phyloP scores from a whole-genome alignment of 2,797 vertebrate species.

The Sebastes elongatus region DNA sequence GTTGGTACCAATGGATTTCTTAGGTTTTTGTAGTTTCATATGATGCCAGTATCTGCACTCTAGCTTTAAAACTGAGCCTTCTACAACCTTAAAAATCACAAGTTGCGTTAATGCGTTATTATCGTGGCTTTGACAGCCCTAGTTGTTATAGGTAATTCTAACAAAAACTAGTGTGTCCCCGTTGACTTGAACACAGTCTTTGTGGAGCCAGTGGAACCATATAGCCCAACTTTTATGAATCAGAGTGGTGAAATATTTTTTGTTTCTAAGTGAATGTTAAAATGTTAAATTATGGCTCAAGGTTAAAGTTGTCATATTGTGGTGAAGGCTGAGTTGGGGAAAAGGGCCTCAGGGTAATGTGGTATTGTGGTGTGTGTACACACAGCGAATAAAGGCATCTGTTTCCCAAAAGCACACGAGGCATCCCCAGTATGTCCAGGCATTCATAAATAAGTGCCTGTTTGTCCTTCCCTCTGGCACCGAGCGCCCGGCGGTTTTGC shows the following conservation, averaged over 20 bases:
- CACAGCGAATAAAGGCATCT: neutral
- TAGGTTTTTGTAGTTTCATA: too few relatives aligned
- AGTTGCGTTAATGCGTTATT: too few relatives aligned
- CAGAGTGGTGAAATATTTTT: neutral
- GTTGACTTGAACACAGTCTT: neutral
- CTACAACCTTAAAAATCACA: too few relatives aligned
- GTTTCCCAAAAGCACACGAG: slow-evolving; percentile 12
- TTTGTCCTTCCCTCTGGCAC: slow-evolving; percentile 43
- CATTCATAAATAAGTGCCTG: slow-evolving; percentile 40
- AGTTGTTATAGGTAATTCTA: neutral
- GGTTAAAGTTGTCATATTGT: neutral
- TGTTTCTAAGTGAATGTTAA: neutral
- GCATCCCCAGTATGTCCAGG: slow-evolving; percentile 2
- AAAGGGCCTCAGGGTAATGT: neutral
- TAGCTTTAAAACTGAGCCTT: too few relatives aligned
- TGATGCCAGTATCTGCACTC: too few relatives aligned
- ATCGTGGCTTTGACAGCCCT: too few relatives aligned
- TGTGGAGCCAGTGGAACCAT: neutral
- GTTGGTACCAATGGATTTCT: too few relatives aligned
- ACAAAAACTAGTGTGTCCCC: neutral
- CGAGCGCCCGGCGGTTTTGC: neutral
- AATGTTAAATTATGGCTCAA: neutral
- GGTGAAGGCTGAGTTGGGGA: neutral
- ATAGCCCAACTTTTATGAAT: neutral
- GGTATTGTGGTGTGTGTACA: neutral